Conservation (phyloP, 2,113 vertebrate genomes). For the Atractosteus spatula region DNA sequence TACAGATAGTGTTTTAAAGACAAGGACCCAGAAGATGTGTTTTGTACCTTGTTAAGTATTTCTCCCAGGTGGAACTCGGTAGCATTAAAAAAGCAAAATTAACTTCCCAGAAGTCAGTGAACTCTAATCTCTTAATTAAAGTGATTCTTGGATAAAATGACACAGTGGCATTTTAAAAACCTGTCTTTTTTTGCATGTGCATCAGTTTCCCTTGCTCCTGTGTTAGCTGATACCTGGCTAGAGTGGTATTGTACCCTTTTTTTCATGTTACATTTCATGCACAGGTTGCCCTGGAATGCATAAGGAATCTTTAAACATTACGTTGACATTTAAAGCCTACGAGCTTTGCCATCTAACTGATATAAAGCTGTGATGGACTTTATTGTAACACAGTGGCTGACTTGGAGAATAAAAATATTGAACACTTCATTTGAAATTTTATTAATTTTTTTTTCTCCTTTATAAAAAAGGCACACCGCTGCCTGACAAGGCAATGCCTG, state of each 20-base stretch:
- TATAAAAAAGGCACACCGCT: too few relatives aligned
- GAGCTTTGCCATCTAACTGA: background rate
- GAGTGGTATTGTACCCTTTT: conserved; percentile 9
- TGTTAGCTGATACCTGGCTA: conserved; percentile 24
- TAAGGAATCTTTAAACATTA: conserved; percentile 32
- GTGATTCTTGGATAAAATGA: background rate
- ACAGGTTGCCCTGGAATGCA: conserved; percentile 19
- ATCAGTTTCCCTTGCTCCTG: background rate
- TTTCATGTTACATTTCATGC: conserved; percentile 33
- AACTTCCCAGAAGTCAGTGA: background rate
- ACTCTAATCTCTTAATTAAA: conserved; percentile 12
- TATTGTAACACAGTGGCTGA: background rate
- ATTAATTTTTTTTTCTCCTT: too few relatives aligned
- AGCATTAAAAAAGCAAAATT: conserved; percentile 1
- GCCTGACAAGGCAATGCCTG: too few relatives aligned
- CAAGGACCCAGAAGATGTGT: too few relatives aligned
- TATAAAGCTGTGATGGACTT: conserved; percentile 4
- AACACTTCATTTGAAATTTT: background rate
- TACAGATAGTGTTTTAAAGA: too few relatives aligned
- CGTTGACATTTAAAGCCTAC: conserved; percentile 38
- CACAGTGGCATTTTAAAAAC: conserved; percentile 18
- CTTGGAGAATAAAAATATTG: background rate
- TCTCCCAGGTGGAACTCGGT: background rate
- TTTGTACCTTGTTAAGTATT: too few relatives aligned
- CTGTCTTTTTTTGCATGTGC: background rate